Conservation (phyloP, 2,113 vertebrate species). For the Pyxicephalus adspersus region DNA sequence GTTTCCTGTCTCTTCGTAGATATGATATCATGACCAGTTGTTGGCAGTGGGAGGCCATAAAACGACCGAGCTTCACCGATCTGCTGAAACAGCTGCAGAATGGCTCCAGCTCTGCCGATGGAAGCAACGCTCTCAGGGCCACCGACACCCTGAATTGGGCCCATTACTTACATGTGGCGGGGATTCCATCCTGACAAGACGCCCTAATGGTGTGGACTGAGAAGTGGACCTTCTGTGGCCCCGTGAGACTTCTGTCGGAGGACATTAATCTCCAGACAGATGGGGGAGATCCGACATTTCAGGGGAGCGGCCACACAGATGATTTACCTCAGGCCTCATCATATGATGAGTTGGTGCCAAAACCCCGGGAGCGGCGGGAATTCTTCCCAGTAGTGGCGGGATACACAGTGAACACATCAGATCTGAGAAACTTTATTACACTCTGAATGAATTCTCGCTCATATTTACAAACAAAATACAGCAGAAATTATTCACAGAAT, state of each 20-base stretch:
- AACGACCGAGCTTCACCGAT: constrained; percentile 66
- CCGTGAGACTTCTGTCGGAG: too few species aligned
- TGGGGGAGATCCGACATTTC: too few species aligned
- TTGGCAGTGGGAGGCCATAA: constrained; percentile 72
- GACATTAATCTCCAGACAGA: too few species aligned
- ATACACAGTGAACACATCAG: too few species aligned
- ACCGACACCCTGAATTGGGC: constrained; percentile 44
- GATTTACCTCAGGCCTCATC: too few species aligned
- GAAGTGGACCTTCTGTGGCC: not conserved
- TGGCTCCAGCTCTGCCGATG: not conserved
- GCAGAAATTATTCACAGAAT: not conserved
- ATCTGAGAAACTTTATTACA: too few species aligned
- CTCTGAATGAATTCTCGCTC: too few species aligned
- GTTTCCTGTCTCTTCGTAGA: constrained; percentile 57
- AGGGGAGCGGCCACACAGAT: too few species aligned
- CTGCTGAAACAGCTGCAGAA: constrained; percentile 67
- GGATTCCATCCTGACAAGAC: constrained; percentile 50
- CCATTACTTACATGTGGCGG: constrained; percentile 67
- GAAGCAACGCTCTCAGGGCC: not conserved
- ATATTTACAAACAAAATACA: constrained; percentile 10
- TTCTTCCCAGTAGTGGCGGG: too few species aligned
- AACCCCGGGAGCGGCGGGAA: too few species aligned
- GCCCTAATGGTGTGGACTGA: not conserved
- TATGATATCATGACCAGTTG: constrained; percentile 73
- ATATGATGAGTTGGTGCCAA: too few species aligned